Conservation (phyloP, 1,140 invertebrate species). For the Trinorchestia longiramus region DNA sequence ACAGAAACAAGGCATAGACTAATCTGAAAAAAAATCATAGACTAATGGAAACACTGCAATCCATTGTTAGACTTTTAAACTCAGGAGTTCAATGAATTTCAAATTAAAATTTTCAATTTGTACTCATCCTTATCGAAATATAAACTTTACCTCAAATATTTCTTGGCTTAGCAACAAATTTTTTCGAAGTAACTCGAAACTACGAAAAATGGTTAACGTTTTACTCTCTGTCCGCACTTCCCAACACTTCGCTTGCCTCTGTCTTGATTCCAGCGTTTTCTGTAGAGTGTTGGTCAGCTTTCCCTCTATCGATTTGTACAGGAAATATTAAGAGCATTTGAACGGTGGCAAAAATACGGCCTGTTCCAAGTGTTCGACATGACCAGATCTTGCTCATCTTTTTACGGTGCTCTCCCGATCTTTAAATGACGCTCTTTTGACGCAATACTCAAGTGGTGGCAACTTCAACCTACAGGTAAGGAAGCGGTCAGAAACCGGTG, state of each 20-base stretch:
- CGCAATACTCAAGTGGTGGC: neutral
- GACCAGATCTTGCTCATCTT: neutral
- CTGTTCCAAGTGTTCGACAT: neutral
- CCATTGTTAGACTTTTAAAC: too few species aligned
- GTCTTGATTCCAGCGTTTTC: neutral
- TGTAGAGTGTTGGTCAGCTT: neutral
- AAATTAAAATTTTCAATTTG: too few species aligned
- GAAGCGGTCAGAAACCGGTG: too few species aligned
- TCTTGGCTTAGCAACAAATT: neutral
- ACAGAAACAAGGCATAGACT: too few species aligned
- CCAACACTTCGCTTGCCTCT: neutral
- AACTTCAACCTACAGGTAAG: too few species aligned
- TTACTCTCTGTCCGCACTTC: neutral
- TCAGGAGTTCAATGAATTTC: too few species aligned
- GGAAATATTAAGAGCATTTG: neutral
- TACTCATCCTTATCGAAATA: neutral
- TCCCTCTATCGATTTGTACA: neutral
- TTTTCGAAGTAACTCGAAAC: neutral
- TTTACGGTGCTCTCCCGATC: neutral
- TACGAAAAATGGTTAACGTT: neutral
- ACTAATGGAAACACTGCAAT: too few species aligned
- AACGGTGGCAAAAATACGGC: neutral
- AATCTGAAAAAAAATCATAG: too few species aligned
- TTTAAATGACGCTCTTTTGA: neutral
- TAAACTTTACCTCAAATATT: neutral